Base-by-base conservation (phyloP, 2,888 invertebrate genomes). In the Tipula helvola region DNA sequence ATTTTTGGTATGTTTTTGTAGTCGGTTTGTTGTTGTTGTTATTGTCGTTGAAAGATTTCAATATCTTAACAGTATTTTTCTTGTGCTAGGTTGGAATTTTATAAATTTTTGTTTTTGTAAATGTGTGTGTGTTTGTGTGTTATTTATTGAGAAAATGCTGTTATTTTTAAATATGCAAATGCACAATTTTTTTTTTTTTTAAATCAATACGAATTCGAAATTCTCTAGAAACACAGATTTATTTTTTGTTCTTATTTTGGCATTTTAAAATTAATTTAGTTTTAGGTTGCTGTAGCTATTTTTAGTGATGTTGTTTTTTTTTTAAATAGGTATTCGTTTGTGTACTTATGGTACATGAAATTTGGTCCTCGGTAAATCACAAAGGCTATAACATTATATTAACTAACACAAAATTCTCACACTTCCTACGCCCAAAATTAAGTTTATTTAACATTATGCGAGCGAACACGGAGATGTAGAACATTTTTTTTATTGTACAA, bases 61-160 rank as follows among this genome's bases (percentile, higher is more conserved):
- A 71, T 71, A 71, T 71, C 71, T 71, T 71, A 71, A 71, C 71
- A 71, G 71, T 18, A 71, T 28, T 71, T 71, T 71, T 71, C 71
- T 71, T 71, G 71, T 71, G 71, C 71, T 71, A 71, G 71, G 71
- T 71, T 71, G 71, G 71, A 71, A 71, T 71, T 71, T 71, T 71
- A 71, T 12, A 71, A 18, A 71, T n/a, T n/a, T 16, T 71, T 28
- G 28, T 71, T 12, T 71, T 71, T 39, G 28, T 28, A 2, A 28
- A 57, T 12, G 5, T 57, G 16, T 18, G 16, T 57, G 16, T 47
- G 1, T 52, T n/a, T 16, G 52, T 57, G 52, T 57, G 52, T 57
- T 71, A 71, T 71, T 71, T 71, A 71, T 71, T 71, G 10, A 28
- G 28, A 2, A 71, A 71, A 71, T 18, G 28, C 28, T 28, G 71